Evolutionary conservation across 2,888 invertebrate genomes (phyloP).

Genomic region (Melinaea menophilus): DNA sequence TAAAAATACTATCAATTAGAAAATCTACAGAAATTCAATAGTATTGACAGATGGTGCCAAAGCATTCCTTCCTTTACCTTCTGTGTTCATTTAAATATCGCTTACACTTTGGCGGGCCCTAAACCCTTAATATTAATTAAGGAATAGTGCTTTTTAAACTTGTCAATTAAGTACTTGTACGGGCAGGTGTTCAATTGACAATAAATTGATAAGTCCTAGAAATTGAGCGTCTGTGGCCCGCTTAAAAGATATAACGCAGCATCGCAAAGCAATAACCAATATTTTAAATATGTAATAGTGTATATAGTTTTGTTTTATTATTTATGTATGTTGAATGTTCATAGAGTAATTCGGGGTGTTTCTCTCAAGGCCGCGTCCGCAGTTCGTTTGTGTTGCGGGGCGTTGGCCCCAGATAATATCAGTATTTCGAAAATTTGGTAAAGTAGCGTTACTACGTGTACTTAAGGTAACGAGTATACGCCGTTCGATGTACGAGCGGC

Average conservation of each 20-base stretch:
- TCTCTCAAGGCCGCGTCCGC: conserved; percentile 62
- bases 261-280: conserved; percentile 34
- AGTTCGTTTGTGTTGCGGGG: conserved; percentile 70
- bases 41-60: conserved; percentile 37
- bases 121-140: background rate
- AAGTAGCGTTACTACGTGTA: conserved; percentile 74
- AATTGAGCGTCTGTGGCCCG: background rate
- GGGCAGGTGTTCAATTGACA: too few relatives aligned
- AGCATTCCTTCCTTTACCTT: conserved; percentile 34
- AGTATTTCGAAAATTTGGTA: conserved; percentile 76
- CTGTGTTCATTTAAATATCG: conserved; percentile 32
- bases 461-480: conserved; percentile 61
- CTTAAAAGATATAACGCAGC: background rate
- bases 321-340: conserved; percentile 36
- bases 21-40: conserved; percentile 29
- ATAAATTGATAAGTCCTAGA: background rate
- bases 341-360: conserved; percentile 44
- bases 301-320: conserved; percentile 40
- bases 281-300: conserved; percentile 34
- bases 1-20: conserved; percentile 27
- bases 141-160: too few relatives aligned
- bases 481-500: conserved; percentile 67
- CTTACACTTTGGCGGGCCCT: conserved; percentile 5
- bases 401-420: conserved; percentile 65
- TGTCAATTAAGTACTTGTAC: too few relatives aligned